A percentile compares a stretch with the other conserved stretches of the same genome.
phyloP scores from a whole-genome alignment of 2,888 invertebrate species.

The Amphimallon solstitiale region DNA sequence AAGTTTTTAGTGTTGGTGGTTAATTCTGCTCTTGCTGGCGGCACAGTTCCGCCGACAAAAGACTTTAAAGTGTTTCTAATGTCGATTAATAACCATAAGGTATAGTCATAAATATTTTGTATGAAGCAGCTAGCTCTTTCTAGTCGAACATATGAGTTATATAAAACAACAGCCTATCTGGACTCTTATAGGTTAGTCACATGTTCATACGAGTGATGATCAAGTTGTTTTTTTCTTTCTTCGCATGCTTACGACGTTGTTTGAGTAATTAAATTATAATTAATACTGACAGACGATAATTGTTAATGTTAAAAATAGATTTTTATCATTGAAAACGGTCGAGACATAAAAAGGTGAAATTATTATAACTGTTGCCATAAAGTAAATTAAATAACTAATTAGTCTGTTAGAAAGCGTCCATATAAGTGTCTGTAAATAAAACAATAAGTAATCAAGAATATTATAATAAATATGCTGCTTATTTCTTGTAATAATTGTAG shows the following conservation, averaged over 20 bases:
- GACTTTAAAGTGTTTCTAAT: slow-evolving; percentile 59
- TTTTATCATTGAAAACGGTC: background rate
- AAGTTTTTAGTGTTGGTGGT: slow-evolving; percentile 18
- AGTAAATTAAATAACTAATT: too few species aligned
- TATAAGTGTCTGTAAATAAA: too few species aligned
- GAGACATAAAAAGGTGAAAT: background rate
- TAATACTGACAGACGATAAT: slow-evolving; percentile 13
- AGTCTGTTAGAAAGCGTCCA: too few species aligned
- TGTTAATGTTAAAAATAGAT: slow-evolving; percentile 2
- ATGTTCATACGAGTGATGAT: background rate
- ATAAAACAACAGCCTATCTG: background rate
- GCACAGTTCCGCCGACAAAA: slow-evolving; percentile 54
- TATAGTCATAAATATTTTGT: slow-evolving; percentile 49
- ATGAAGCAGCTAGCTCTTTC: slow-evolving; percentile 46
- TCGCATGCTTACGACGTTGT: background rate
- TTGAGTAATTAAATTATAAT: slow-evolving; percentile 10
- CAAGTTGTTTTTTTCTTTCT: background rate
- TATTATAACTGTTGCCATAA: background rate
- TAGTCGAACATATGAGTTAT: background rate
- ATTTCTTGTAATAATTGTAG: too few species aligned
- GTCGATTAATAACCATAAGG: slow-evolving; percentile 57
- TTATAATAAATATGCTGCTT: too few species aligned
- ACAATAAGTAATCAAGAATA: too few species aligned
- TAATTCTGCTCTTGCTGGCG: slow-evolving; percentile 22
- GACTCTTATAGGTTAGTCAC: background rate